Evolutionary conservation across 2,797 vertebrate genomes (phyloP).

Genomic region (Sparus aurata): DNA sequence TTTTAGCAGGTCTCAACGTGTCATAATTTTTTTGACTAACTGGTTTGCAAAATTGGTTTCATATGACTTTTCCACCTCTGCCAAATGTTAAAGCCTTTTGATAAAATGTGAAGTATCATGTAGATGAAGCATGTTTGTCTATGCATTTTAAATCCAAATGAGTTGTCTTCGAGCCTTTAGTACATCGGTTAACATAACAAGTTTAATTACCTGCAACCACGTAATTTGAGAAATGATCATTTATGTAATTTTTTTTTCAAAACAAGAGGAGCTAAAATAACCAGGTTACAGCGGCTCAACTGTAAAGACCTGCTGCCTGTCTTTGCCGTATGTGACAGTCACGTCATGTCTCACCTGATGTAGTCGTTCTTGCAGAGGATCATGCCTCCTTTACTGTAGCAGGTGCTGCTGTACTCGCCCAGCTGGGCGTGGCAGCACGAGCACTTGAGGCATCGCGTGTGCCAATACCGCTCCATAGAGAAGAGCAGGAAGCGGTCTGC

Average conservation of each 20-base stretch:
- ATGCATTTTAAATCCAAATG: not conserved
- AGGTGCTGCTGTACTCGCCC: constrained; percentile 88
- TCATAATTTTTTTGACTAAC: not conserved
- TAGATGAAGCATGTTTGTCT: too few species aligned
- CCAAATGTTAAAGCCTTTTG: too few species aligned
- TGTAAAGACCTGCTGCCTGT: not conserved
- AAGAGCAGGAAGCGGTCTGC: constrained; percentile 87
- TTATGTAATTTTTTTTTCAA: too few species aligned
- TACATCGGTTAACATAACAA: not conserved
- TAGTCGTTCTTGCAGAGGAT: constrained; percentile 90
- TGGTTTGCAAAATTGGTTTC: not conserved
- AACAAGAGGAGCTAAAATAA: not conserved
- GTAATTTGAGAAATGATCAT: not conserved
- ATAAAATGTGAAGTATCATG: too few species aligned
- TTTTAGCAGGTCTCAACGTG: not conserved
- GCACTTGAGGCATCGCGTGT: constrained; percentile 88
- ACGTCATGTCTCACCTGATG: constrained; percentile 81
- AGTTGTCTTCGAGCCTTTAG: not conserved
- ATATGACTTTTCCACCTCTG: not conserved
- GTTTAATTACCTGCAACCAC: not conserved
- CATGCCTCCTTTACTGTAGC: constrained; percentile 90
- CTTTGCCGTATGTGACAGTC: not conserved
- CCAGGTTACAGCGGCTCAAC: not conserved
- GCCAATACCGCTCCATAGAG: constrained; percentile 89
- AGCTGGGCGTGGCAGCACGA: constrained; percentile 89